phyloP scores from a whole-genome alignment of 2,113 vertebrate genomes.

The Anhinga anhinga region DNA sequence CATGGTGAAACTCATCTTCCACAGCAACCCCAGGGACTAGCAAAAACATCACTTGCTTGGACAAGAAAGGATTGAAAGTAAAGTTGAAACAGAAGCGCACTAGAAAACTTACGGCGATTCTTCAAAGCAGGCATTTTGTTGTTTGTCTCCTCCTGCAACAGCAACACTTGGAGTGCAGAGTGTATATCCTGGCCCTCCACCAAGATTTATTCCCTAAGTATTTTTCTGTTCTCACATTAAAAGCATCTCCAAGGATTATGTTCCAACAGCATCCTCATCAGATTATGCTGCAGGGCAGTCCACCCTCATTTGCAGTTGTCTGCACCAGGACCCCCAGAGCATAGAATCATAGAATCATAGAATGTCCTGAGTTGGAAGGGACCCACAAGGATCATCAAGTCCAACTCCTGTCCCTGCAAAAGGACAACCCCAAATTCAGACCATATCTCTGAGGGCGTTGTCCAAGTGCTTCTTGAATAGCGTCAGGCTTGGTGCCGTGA shows the following conservation, averaged over 20 bases:
- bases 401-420: too few species aligned
- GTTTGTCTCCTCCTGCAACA: not conserved
- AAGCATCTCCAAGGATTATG: not conserved
- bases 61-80: not conserved
- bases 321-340: not conserved
- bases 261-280: not conserved
- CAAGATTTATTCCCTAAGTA: accelerated
- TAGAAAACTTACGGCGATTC: not conserved
- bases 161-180: not conserved
- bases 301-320: not conserved
- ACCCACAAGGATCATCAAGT: too few species aligned
- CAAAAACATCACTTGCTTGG: not conserved
- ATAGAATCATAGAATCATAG: too few species aligned
- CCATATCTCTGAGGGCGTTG: too few species aligned
- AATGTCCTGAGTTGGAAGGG: too few species aligned
- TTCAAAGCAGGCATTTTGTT: not conserved
- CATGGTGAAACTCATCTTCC: not conserved
- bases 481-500: too few species aligned
- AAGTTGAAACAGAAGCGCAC: not conserved
- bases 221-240: not conserved
- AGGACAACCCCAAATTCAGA: too few species aligned
- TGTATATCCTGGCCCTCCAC: not conserved
- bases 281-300: not conserved
- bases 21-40: not conserved
- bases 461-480: too few species aligned